These are phyloP conservation scores for Drosophila funebris DNA, from an alignment of 1,140 invertebrate genomes.

Conservation along the genomic window DNA sequence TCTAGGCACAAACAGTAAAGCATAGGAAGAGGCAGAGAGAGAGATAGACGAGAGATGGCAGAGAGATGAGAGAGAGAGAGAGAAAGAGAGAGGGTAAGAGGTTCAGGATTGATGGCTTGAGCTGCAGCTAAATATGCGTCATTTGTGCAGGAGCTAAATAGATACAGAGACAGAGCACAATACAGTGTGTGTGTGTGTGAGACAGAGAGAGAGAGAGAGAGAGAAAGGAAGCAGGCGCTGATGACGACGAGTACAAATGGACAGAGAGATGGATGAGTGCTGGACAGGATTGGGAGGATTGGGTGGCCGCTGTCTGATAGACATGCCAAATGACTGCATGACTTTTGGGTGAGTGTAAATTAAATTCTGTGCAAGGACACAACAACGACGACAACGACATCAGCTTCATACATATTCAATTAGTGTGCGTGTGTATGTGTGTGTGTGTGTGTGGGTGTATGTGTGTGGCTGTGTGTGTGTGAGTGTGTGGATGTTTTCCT, in stretches of 20 bases:
- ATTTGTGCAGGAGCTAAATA: slow-evolving; percentile 73
- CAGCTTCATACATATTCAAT: slow-evolving; percentile 81
- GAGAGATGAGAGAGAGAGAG: slow-evolving; percentile 32
- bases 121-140: slow-evolving; percentile 80
- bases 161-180: slow-evolving; percentile 38
- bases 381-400: slow-evolving; percentile 53
- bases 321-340: slow-evolving; percentile 80
- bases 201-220: slow-evolving; percentile 10
- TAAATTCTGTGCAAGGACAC: slow-evolving; percentile 71
- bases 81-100: neutral
- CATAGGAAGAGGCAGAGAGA: slow-evolving; percentile 17
- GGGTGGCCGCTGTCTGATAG: slow-evolving; percentile 67
- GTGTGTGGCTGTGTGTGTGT: slow-evolving; percentile 8
- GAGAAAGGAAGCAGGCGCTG: neutral
- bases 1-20: slow-evolving; percentile 37
- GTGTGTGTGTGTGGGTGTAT: slow-evolving; percentile 25
- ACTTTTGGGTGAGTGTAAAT: slow-evolving; percentile 81
- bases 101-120: slow-evolving; percentile 73
- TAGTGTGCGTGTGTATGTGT: slow-evolving; percentile 59
- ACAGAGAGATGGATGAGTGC: slow-evolving; percentile 70
- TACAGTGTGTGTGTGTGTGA: no score
- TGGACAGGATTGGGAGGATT: slow-evolving; percentile 40
- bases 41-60: no score
- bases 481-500: slow-evolving; percentile 18
- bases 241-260: slow-evolving; percentile 74